Conservation (phyloP, 2,888 invertebrate genomes). For the Erebia epiphron region DNA sequence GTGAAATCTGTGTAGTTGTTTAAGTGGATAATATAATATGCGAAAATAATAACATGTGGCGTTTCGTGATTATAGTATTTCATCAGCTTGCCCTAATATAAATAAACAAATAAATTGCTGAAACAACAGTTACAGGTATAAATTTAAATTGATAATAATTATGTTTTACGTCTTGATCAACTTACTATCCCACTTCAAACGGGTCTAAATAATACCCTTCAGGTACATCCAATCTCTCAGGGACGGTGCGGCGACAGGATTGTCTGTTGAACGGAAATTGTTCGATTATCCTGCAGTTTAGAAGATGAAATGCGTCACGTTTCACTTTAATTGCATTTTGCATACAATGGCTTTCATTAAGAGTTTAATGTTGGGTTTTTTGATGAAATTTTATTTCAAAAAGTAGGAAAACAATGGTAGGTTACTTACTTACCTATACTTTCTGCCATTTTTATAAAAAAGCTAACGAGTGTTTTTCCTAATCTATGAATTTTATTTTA, state of each 20-base stretch:
- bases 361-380: not conserved
- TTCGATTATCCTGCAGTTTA: constrained; percentile 55
- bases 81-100: too few relatives aligned
- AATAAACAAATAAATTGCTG: too few relatives aligned
- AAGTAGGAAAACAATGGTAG: too few relatives aligned
- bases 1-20: too few relatives aligned
- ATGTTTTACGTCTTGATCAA: constrained; percentile 1
- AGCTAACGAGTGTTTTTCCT: not conserved
- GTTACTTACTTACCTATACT: too few relatives aligned
- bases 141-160: too few relatives aligned
- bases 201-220: constrained; percentile 45
- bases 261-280: constrained; percentile 54
- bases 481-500: too few relatives aligned
- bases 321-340: constrained; percentile 21
- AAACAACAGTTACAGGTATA: too few relatives aligned
- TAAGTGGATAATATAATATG: too few relatives aligned
- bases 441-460: not conserved
- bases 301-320: constrained; percentile 17
- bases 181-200: constrained; percentile 42
- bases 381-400: not conserved
- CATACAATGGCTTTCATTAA: constrained; percentile 7
- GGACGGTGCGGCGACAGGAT: constrained; percentile 54
- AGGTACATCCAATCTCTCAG: constrained; percentile 55
- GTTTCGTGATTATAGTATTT: too few relatives aligned
- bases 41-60: too few relatives aligned